These are phyloP conservation scores for Metopolophium dirhodum DNA, from an alignment of 1,140 invertebrate genomes.

Conservation along the genomic window DNA sequence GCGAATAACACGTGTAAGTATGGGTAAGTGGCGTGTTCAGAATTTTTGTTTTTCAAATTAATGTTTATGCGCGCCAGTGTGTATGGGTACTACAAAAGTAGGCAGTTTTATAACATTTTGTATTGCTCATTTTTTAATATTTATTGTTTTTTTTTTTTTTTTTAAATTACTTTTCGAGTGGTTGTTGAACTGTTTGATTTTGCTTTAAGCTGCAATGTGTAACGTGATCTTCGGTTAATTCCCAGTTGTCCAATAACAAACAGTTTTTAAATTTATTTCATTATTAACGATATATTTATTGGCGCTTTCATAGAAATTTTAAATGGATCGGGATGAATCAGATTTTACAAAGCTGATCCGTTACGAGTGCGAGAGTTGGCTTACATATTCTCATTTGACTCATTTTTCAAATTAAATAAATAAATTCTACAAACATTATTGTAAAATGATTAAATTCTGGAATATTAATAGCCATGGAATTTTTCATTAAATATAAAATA, in stretches of 20 bases:
- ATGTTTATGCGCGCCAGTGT: no score
- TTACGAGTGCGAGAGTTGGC: background rate
- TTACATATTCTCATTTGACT: background rate
- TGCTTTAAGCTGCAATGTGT: background rate
- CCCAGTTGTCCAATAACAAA: background rate
- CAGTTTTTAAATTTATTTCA: background rate
- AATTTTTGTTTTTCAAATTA: background rate
- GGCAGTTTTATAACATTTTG: background rate
- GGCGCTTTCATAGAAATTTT: background rate
- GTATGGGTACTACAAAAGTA: background rate
- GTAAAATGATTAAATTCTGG: background rate
- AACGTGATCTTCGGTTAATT: background rate
- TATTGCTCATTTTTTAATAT: background rate
- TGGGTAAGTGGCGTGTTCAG: background rate
- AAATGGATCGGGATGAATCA: background rate
- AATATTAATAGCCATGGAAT: background rate
- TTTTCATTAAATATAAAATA: background rate
- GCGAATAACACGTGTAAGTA: slow-evolving; percentile 62
- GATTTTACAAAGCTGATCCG: background rate
- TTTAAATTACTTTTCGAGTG: background rate
- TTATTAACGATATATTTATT: background rate
- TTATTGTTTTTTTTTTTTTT: background rate
- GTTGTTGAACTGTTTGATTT: background rate
- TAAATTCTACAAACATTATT: slow-evolving; percentile 1
- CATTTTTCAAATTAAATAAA: background rate